phyloP scores from a whole-genome alignment of 92 coral and sea anemone species.

The Anthopleura xanthogrammica region DNA sequence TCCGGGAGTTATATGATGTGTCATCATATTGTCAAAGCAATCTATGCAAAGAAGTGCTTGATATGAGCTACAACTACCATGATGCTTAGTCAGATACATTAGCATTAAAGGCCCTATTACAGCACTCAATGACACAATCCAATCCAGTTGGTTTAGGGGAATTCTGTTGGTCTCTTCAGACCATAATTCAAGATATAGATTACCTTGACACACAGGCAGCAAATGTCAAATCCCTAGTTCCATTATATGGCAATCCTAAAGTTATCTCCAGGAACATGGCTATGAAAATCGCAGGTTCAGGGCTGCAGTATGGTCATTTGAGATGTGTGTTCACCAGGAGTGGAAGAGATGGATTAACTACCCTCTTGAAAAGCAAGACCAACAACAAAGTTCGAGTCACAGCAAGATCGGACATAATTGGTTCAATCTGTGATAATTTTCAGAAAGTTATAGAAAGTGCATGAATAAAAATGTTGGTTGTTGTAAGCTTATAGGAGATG shows the following conservation, averaged over 20 bases:
- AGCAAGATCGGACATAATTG: too few species aligned
- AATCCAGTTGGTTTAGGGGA: neutral
- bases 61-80: slow-evolving; percentile 1
- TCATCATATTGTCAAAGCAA: neutral
- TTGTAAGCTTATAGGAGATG: neutral
- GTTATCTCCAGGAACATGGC: slow-evolving; percentile 6
- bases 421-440: neutral
- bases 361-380: too few species aligned
- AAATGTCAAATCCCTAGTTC: slow-evolving; percentile 1
- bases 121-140: neutral
- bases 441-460: neutral
- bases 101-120: neutral
- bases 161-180: neutral
- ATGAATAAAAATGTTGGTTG: neutral
- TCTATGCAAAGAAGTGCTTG: neutral
- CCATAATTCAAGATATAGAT: slow-evolving; percentile 1
- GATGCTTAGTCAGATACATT: slow-evolving; percentile 1
- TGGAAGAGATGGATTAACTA: too few species aligned
- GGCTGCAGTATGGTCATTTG: neutral
- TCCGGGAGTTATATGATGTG: neutral
- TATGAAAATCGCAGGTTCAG: neutral
- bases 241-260: neutral
- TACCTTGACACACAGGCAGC: neutral
- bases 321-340: neutral
- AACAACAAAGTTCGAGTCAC: too few species aligned